Conservation (phyloP, 1,140 invertebrate genomes). For the Drosophila lowei region DNA sequence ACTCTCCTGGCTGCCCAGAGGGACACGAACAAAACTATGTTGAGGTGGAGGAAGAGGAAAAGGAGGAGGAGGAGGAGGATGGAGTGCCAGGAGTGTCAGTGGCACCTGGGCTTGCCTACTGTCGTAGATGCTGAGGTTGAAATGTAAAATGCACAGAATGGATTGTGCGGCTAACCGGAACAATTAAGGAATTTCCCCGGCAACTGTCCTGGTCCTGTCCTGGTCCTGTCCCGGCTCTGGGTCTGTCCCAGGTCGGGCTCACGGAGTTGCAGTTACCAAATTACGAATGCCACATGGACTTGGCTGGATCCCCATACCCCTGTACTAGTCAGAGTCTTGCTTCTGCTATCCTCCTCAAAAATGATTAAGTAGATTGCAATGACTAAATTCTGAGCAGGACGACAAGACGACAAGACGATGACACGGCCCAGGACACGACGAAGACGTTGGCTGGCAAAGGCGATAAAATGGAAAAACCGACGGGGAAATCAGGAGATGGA, state of each 20-base stretch:
- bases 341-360: conserved; percentile 36
- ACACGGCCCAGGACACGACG: conserved; percentile 28
- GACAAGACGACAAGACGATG: conserved; percentile 61
- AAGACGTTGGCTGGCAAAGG: conserved; percentile 19
- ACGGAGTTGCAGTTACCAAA: conserved; percentile 53
- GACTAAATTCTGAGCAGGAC: conserved; percentile 73
- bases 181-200: conserved; percentile 75
- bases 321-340: neutral
- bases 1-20: neutral
- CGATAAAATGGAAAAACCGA: conserved; percentile 25
- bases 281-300: conserved; percentile 66
- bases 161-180: conserved; percentile 81
- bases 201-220: neutral
- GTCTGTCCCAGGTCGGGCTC: conserved; percentile 13
- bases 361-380: conserved; percentile 81
- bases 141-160: conserved; percentile 82
- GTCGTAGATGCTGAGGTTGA: conserved; percentile 77
- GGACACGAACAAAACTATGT: conserved; percentile 18
- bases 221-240: neutral
- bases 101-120: conserved; percentile 70
- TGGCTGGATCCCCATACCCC: conserved; percentile 10
- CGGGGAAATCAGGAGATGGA: neutral
- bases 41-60: neutral
- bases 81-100: conserved; percentile 64
- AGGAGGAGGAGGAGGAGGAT: conserved; percentile 3